phyloP scores from a whole-genome alignment of 1,140 invertebrate species.

The Hydropsyche tenuis region DNA sequence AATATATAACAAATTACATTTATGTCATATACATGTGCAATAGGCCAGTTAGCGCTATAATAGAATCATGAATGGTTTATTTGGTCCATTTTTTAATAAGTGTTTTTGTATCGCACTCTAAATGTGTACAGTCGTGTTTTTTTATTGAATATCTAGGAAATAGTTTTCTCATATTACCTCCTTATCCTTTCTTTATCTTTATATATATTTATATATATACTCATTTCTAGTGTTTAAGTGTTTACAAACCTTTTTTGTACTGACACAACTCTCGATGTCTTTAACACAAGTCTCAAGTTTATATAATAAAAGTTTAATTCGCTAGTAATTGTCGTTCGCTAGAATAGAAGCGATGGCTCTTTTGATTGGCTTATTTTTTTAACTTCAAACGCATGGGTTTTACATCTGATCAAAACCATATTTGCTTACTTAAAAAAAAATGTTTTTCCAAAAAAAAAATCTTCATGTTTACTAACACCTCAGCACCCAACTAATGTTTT shows the following conservation, averaged over 20 bases:
- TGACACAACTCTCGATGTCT: conserved; percentile 33
- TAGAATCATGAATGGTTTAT: conserved; percentile 43
- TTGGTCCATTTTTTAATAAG: conserved; percentile 45
- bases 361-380: conserved; percentile 36
- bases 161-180: conserved; percentile 21
- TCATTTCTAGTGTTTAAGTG: conserved; percentile 35
- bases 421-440: neutral
- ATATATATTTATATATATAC: conserved; percentile 28
- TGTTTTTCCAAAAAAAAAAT: conserved; percentile 9
- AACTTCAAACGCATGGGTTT: conserved; percentile 38
- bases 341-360: conserved; percentile 34
- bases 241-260: conserved; percentile 29
- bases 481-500: neutral
- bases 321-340: conserved; percentile 31
- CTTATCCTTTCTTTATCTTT: conserved; percentile 31
- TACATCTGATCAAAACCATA: conserved; percentile 19
- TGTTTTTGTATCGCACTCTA: conserved; percentile 46
- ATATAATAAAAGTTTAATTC: conserved; percentile 22
- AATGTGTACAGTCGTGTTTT: conserved; percentile 48
- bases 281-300: conserved; percentile 8
- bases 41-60: conserved; percentile 44
- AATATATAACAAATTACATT: neutral
- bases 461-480: conserved; percentile 14
- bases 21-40: conserved; percentile 8
- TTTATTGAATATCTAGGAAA: neutral